A percentile compares a stretch with the other conserved stretches of the same genome.
Conservation (phyloP, 64 coral and sea anemone species). For the Montipora efflorescens region DNA sequence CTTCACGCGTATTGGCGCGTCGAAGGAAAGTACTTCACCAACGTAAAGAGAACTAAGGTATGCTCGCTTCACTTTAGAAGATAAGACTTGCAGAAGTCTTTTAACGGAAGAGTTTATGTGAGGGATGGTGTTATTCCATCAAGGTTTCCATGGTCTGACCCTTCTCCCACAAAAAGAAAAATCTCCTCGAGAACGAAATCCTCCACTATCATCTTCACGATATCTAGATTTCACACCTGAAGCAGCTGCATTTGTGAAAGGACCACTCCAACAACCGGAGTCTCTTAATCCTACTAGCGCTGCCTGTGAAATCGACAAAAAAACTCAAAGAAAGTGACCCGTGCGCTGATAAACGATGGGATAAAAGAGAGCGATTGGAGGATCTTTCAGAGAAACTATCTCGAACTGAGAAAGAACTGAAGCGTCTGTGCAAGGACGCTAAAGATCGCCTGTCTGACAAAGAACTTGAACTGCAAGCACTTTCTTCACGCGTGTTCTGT, state of each 20-base stretch:
- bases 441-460: background rate
- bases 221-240: background rate
- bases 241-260: background rate
- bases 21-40: background rate
- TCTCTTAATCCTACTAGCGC: background rate
- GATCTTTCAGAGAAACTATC: background rate
- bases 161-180: background rate
- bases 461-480: background rate
- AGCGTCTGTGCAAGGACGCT: background rate
- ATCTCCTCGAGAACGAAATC: background rate
- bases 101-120: constrained; percentile 23
- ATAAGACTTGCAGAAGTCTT: constrained; percentile 42
- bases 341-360: background rate
- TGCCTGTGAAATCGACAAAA: background rate
- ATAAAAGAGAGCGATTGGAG: background rate
- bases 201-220: background rate
- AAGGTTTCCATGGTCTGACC: background rate
- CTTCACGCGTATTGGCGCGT: background rate
- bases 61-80: background rate
- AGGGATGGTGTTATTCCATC: constrained; percentile 9
- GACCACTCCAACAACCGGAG: background rate
- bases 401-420: background rate
- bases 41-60: background rate
- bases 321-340: background rate
- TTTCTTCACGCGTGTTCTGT: background rate